Base-by-base conservation (phyloP, 30 jellyfish, hydroid and myxozoan genomes). In the Sanderia malayensis region DNA sequence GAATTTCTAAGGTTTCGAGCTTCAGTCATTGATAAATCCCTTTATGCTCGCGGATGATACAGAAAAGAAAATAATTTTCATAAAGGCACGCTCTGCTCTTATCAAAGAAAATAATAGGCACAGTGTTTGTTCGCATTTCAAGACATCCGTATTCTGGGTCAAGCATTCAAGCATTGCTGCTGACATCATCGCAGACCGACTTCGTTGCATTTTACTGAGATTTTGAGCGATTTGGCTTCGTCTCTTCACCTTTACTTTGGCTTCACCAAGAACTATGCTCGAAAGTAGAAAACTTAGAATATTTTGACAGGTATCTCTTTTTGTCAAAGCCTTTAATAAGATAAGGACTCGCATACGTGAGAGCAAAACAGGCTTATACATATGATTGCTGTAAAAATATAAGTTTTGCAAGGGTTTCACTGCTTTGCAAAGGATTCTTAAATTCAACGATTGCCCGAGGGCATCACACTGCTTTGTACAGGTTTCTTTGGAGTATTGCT, bases 1-100 rank as follows among this genome's bases (percentile, higher is more conserved):
- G 27, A 49, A 49, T 4, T 15, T 49, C 27, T 9, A 49, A 9
- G 18, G 64, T 18, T 49, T 19, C 18, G 64, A 49, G 8, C 64
- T 18, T 3, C 3, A 49, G 64, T 19, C 64, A 9, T 49, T 11
- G 11, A 18, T 18, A 49, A 49, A 49, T 19, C 27, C 64, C 7
- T 49, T 49, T 49, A 49, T 49, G 8, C 24, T 49, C 64, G n/a
- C n/a, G n/a, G n/a, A n/a, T 19, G 64, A 49, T 49, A 49, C 64
- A 49, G 18, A 24, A 49, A 49, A 19, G 7, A 49, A 49, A 2
- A 49, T 2, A 4, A 8, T 49, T 19, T 49, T 19, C 6, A 4
- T 4, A 49, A 49, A 49, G 27, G 24, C 27, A 2, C 3, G 64
- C 18, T 7, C 24, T 49, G 8, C 18, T 24, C 8, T 49, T 19